Conservation (phyloP, 2,113 vertebrate genomes). For the Notechis scutatus region DNA sequence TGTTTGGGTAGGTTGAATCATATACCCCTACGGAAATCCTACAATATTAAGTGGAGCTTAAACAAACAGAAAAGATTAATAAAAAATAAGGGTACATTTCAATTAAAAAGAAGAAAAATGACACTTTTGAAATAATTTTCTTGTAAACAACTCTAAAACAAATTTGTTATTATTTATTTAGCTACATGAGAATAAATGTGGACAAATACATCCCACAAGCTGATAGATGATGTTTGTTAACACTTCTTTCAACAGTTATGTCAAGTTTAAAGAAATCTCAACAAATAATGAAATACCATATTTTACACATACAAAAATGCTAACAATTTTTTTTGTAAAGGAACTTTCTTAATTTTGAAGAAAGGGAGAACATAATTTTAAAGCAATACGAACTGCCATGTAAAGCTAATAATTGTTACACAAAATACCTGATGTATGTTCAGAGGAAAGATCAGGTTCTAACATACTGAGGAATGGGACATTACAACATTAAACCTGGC, state of each 20-base stretch:
- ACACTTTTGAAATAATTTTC: constrained; percentile 17
- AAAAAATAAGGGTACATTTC: background rate
- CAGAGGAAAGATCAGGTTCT: background rate
- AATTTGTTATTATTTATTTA: constrained; percentile 20
- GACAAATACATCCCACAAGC: background rate
- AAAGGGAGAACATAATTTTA: background rate
- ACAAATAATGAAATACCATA: background rate
- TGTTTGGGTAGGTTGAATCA: background rate
- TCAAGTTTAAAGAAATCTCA: constrained; percentile 15
- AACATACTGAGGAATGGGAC: background rate
- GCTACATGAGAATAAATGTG: constrained; percentile 26
- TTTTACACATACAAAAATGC: background rate
- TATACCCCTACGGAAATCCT: background rate
- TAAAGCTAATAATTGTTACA: background rate
- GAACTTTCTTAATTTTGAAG: background rate
- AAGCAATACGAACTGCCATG: background rate
- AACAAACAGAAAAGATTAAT: background rate
- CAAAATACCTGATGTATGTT: background rate
- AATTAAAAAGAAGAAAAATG: background rate
- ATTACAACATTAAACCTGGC: background rate
- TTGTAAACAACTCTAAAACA: constrained; percentile 4
- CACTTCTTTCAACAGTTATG: background rate
- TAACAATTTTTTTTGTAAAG: background rate
- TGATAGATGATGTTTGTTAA: constrained; percentile 8
- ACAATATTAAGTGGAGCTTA: background rate